Conservation (phyloP, 1,140 invertebrate species). For the Aphelenchoides fujianensis region DNA sequence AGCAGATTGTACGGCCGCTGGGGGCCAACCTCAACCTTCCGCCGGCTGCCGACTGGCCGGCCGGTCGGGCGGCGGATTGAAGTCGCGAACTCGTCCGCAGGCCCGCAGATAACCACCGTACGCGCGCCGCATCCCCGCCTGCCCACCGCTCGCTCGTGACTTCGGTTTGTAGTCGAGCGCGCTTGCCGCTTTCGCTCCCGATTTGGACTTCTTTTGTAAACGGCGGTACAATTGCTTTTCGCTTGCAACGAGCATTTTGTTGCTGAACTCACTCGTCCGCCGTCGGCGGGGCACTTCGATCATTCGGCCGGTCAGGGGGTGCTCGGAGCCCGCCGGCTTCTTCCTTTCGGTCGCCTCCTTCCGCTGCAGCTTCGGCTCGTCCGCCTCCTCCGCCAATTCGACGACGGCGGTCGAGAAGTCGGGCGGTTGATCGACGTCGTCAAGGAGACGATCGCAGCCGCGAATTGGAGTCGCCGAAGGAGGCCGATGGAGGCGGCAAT, state of each 20-base stretch:
- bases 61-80: too few species aligned
- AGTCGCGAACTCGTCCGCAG: not conserved
- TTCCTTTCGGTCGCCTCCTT: too few species aligned
- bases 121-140: not conserved
- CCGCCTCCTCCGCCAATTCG: too few species aligned
- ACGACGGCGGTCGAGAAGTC: too few species aligned
- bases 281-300: not conserved
- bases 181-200: not conserved
- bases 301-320: not conserved
- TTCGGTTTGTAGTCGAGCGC: not conserved
- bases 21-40: too few species aligned
- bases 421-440: too few species aligned
- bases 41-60: too few species aligned
- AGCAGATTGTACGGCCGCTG: not conserved
- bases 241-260: not conserved
- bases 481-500: too few species aligned
- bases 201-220: not conserved
- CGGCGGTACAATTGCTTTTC: not conserved
- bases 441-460: too few species aligned
- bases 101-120: not conserved
- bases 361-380: too few species aligned
- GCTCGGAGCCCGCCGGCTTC: too few species aligned
- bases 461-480: too few species aligned
- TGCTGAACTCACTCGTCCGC: not conserved
- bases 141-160: not conserved